A percentile compares a stretch with the other conserved stretches of the same genome.
Conservation (phyloP, 2,888 invertebrate species). For the Scrobipalpa atriplicella region DNA sequence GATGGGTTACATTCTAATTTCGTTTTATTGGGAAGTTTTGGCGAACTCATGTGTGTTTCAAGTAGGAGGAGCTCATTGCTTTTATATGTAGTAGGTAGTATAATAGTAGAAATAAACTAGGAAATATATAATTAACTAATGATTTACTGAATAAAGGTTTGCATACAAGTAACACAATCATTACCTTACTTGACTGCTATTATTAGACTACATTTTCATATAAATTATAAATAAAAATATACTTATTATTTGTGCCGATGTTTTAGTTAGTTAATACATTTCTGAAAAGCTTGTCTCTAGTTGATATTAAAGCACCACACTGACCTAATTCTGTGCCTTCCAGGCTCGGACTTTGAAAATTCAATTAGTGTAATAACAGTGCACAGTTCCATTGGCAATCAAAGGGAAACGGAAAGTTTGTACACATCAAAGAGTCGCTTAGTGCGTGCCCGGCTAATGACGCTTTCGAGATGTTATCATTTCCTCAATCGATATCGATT, state of each 20-base stretch:
- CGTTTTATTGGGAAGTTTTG: constrained; percentile 24
- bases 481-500: constrained; percentile 14
- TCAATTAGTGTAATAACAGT: constrained; percentile 79
- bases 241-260: not conserved
- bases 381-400: constrained; percentile 77
- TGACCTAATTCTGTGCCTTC: constrained; percentile 26
- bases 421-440: constrained; percentile 76
- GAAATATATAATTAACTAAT: too few relatives aligned
- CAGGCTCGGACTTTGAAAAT: constrained; percentile 65
- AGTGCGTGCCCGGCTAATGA: constrained; percentile 65
- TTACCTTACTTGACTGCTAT: too few relatives aligned
- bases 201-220: too few relatives aligned
- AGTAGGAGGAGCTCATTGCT: not conserved
- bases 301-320: constrained; percentile 12
- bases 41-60: not conserved
- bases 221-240: not conserved
- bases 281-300: constrained; percentile 5
- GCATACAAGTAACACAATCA: too few relatives aligned
- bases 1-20: constrained; percentile 28
- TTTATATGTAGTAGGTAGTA: too few relatives aligned
- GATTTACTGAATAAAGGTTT: too few relatives aligned
- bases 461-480: constrained; percentile 48
- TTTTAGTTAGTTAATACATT: constrained; percentile 9
- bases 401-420: constrained; percentile 78
- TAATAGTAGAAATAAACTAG: not conserved